These are phyloP conservation scores for Gambusia affinis DNA, from an alignment of 2,113 vertebrate genomes.

Conservation along the genomic window DNA sequence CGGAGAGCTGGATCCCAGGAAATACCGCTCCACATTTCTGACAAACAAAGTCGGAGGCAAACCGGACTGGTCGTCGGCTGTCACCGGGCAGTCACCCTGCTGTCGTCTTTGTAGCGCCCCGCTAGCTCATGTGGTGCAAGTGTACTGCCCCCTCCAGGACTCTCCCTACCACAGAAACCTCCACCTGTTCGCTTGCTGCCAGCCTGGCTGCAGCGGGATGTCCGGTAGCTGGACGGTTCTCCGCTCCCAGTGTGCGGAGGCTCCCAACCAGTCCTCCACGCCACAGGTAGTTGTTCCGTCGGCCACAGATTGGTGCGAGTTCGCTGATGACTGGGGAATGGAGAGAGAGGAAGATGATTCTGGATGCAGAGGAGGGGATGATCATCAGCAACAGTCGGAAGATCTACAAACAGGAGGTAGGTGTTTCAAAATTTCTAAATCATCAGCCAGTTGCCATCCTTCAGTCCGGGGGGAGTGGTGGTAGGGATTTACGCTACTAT, in stretches of 20 bases:
- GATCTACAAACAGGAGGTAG: constrained; percentile 14
- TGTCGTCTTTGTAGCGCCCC: constrained; percentile 48
- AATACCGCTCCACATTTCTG: constrained; percentile 28
- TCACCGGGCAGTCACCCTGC: neutral
- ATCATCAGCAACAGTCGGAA: neutral
- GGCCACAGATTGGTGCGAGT: constrained; percentile 68
- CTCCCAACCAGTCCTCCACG: accelerated
- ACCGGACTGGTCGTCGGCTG: constrained; percentile 43
- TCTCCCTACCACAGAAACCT: constrained; percentile 62
- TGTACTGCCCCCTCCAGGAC: constrained; percentile 67
- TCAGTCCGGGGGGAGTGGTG: too few species aligned
- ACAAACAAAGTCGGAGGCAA: constrained; percentile 75
- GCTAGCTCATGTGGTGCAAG: constrained; percentile 53
- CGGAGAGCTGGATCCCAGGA: constrained; percentile 47
- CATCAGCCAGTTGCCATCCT: too few species aligned
- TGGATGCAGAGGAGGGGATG: constrained; percentile 2
- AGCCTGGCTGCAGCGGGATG: constrained; percentile 32
- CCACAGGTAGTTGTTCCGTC: constrained; percentile 21
- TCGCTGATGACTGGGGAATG: constrained; percentile 70
- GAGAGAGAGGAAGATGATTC: constrained; percentile 13
- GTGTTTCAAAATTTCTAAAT: too few species aligned
- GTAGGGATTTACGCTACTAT: too few species aligned
- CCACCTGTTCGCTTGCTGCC: constrained; percentile 65
- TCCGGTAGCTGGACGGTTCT: constrained; percentile 54
- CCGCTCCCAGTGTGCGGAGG: constrained; percentile 62